Conservation (phyloP, 2,797 vertebrate species). For the Tenualosa thibaudeaui region DNA sequence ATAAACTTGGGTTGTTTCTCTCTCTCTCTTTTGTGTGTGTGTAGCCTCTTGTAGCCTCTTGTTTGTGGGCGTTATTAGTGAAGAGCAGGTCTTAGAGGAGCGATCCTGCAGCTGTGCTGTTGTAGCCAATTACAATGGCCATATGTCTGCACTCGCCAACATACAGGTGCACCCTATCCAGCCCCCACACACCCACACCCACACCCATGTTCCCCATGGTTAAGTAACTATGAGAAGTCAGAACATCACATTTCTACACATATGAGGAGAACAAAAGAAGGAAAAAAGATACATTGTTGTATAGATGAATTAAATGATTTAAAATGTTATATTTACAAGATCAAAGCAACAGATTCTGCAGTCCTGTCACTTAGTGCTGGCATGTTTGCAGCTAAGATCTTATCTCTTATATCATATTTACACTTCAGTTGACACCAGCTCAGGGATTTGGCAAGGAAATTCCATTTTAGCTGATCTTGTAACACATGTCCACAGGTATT, state of each 20-base stretch:
- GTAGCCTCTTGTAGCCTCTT: constrained; percentile 44
- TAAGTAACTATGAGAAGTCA: constrained; percentile 33
- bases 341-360: neutral
- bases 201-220: neutral
- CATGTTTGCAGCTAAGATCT: neutral
- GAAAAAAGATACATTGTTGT: too few species aligned
- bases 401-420: neutral
- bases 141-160: constrained; percentile 65
- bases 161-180: constrained; percentile 55
- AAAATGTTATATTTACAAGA: too few species aligned
- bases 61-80: constrained; percentile 71
- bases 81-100: constrained; percentile 70
- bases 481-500: neutral
- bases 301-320: too few species aligned
- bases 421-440: neutral
- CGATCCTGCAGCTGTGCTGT: constrained; percentile 80
- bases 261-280: constrained; percentile 40
- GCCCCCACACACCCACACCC: constrained; percentile 43
- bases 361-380: neutral
- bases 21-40: neutral
- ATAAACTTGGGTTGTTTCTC: neutral
- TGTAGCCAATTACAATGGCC: constrained; percentile 81
- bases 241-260: neutral
- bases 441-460: neutral
- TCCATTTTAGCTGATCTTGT: constrained; percentile 8